Evolutionary conservation across 1,140 invertebrate species (phyloP).

Genomic region (Lerema accius): DNA sequence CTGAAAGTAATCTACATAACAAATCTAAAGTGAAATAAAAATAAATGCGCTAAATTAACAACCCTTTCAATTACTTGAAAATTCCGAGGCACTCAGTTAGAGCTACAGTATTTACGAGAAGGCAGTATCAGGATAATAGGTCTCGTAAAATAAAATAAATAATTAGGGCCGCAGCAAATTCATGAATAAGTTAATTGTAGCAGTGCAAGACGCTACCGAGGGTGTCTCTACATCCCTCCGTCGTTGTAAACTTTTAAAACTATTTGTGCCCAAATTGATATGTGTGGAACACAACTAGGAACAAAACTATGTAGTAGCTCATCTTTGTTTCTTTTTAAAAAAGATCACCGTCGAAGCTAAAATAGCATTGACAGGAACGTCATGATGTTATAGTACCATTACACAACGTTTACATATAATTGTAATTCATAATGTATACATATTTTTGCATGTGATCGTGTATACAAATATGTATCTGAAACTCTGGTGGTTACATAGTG

Average conservation of each 20-base stretch:
- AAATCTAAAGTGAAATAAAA: conserved; percentile 39
- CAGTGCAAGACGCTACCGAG: conserved; percentile 45
- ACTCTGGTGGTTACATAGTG: too few relatives aligned
- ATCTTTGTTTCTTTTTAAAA: too few relatives aligned
- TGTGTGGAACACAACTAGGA: too few relatives aligned
- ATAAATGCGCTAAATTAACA: conserved; percentile 43
- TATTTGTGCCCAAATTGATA: background rate
- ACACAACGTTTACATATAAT: too few relatives aligned
- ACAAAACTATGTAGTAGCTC: too few relatives aligned
- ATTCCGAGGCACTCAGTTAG: conserved; percentile 54
- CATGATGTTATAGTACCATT: too few relatives aligned
- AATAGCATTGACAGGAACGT: too few relatives aligned
- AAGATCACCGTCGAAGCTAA: too few relatives aligned
- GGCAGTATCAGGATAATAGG: conserved; percentile 67
- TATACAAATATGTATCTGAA: too few relatives aligned
- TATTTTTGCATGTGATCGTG: too few relatives aligned
- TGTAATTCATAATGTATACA: too few relatives aligned
- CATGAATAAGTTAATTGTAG: conserved; percentile 75
- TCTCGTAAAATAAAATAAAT: conserved; percentile 79
- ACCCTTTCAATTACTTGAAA: conserved; percentile 58
- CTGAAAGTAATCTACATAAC: conserved; percentile 8
- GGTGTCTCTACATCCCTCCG: conserved; percentile 26
- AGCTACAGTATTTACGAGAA: conserved; percentile 66
- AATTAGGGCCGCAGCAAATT: conserved; percentile 65
- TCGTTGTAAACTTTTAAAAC: background rate